Base-by-base conservation (phyloP, 2,888 invertebrate genomes). In the Cerceris rybyensis region DNA sequence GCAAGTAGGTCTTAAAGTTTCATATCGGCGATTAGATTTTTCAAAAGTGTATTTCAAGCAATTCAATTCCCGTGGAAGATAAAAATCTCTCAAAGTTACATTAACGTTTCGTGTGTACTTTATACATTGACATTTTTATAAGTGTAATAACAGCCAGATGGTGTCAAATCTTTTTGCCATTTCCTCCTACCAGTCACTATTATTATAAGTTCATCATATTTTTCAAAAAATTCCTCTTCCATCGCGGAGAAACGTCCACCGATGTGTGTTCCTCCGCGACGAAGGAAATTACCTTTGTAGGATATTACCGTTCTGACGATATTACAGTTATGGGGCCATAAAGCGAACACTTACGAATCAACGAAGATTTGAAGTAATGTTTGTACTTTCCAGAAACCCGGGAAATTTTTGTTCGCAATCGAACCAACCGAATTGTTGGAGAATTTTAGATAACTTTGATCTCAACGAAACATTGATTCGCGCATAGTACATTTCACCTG, bases 271-370 rank as follows among this genome's bases (percentile, higher is more conserved):
- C 13, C 7, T 14, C 13, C 9, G 41, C 6, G n/a, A n/a, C 14
- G 46, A 46, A 60, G 59, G 59, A 59, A 59, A 59, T 59, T 59
- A 42, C 41, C 8, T 59, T 59, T n/a, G 42, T 17, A 60, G 17
- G 60, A 60, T 13, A 60, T 46, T 60, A 46, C 46, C 60, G 11
- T 46, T 16, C 46, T 14, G 28, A 60, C 49, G 46, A 42, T 13
- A 43, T 16, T 16, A 16, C 46, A 9, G 49, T 60, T 60, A 46
- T 16, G 6, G 46, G 17, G 60, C 17, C 60, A 17, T 16, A 46
- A 60, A 60, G 17, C 7, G 42, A 42, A 59, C 42, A 41, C 41
- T 42, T 13, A 13, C 42, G 59, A 59, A 59, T 59, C 59, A 28
- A 17, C 17, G 39, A 28, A 13, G 57, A 57, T 57, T 57, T 39